phyloP scores from a whole-genome alignment of 2,113 vertebrate genomes.

The Pleuronectes platessa region DNA sequence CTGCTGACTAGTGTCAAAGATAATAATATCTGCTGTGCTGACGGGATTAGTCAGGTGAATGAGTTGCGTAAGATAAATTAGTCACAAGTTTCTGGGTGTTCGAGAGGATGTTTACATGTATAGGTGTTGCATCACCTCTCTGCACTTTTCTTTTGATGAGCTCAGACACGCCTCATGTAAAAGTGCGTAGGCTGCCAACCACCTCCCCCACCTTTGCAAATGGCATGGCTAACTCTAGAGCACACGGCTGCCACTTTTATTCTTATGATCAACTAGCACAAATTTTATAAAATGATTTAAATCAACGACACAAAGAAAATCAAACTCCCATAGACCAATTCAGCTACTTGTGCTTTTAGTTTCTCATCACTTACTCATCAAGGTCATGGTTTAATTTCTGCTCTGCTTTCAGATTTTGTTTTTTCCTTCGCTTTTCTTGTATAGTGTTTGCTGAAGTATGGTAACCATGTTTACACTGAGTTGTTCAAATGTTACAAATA shows the following conservation, averaged over 20 bases:
- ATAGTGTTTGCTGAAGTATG: neutral
- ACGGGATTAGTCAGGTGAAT: neutral
- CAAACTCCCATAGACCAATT: neutral
- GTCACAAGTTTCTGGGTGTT: neutral
- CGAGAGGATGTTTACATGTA: neutral
- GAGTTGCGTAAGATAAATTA: neutral
- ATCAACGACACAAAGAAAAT: no score
- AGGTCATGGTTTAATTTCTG: neutral
- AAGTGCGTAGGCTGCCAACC: neutral
- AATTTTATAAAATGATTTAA: neutral
- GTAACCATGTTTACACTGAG: neutral
- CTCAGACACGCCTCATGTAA: conserved; percentile 5
- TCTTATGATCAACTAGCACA: no score
- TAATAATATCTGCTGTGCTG: neutral
- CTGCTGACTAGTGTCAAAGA: neutral
- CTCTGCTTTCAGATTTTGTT: conserved; percentile 8
- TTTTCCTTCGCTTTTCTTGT: neutral
- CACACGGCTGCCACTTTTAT: no score
- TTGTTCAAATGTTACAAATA: neutral
- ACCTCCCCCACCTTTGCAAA: neutral
- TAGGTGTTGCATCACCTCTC: conserved; percentile 17
- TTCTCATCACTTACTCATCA: neutral
- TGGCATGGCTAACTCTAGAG: neutral
- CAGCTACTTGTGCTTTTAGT: neutral
- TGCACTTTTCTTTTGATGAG: conserved; percentile 4